Evolutionary conservation across 2,797 vertebrate species (phyloP), one percentile per base, ranked within the genome.

Genomic region (Leptatherina wallacei): DNA sequence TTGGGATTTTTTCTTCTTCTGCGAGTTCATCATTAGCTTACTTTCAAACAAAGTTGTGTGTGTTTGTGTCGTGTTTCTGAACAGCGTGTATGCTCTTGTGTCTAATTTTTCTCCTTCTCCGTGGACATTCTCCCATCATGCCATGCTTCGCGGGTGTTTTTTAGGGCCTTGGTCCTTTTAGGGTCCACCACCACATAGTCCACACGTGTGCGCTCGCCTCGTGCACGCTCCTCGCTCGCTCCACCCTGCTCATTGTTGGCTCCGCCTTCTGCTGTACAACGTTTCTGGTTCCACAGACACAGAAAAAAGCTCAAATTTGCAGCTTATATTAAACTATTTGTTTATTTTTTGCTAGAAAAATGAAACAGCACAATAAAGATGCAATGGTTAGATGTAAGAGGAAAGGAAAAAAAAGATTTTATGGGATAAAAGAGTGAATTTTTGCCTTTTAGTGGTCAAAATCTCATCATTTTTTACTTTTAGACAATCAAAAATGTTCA

Each of bases 151-250:
- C 96, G 92, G 6, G 97, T 98, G 87, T 92, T 97, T 91, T 96
- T 97, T 83, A 97, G 93, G 16, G 96, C 97, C 65, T 95, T 91
- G 0, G 97, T 98, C 68, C 95, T 95, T 85, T 97, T 95, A 64
- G 96, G 96, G 84, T 97, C 97, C 12, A 98, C 96, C 68, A 97
- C 96, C 27, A 97, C 97, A 0, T 98, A 98, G 88, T 97, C 97
- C 7, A 98, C 96, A 0, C 96, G 95, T 2, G 85, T 64, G 0
- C 82, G 77, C 11, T 72, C 61, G 2, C 77, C 95, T 0, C 95
- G 95, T 9, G 86, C 36, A 0, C 75, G 80, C 73, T 88, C 89
- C 64, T 89, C 86, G 0, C 65, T 20, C 0, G 35, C 61, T 18
- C 32, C 65, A 0, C 14, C 12, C 0, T 4, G 73, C 24, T 69